Base-by-base conservation (phyloP, 2,888 invertebrate genomes). In the Agapostemon virescens region DNA sequence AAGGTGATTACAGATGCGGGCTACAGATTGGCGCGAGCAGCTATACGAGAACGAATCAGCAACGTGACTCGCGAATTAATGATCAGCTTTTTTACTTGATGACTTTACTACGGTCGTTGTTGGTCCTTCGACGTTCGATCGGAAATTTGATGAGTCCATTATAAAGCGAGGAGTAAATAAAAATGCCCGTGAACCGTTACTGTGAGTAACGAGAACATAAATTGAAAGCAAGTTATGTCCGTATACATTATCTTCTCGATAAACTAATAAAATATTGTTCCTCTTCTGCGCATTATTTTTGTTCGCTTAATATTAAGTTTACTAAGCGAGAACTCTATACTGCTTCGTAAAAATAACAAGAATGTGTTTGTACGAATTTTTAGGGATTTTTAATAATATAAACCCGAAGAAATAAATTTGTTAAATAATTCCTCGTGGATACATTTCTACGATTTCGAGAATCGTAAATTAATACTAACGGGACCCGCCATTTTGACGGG, bases 41-140 rank as follows among this genome's bases (percentile, higher is more conserved):
- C 55, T 66, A 68, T 72, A 80, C 73, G 68, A 81, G 83, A 86
- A 78, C 84, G 80, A 81, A 83, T 69, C 81, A 75, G 64, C 75
- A 87, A 84, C 85, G 77, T 85, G 87, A 85, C 85, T 85, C 77
- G 87, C 61, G 75, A 85, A 84, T 86, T 84, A 81, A 83, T 75
- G 72, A 82, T 74, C 73, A 40, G 61, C 33, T 68, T 73, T 70
- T 67, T 77, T 76, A 68, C 76, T 73, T 80, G 79, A 85, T 72
- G 79, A 79, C 79, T 81, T 74, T 71, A 77, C 79, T 63, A 68
- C 69, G 69, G 30, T 30, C 70, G 69, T 82, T 69, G 77, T 55
- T 33, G 72, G 69, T 63, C 66, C 55, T 38, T 23, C 30, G 74
- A 63, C 49, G 55, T 73, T 72, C 67, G 73, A 72, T 83, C 75